phyloP scores from a whole-genome alignment of 2,113 vertebrate species.

The Sceloporus undulatus region DNA sequence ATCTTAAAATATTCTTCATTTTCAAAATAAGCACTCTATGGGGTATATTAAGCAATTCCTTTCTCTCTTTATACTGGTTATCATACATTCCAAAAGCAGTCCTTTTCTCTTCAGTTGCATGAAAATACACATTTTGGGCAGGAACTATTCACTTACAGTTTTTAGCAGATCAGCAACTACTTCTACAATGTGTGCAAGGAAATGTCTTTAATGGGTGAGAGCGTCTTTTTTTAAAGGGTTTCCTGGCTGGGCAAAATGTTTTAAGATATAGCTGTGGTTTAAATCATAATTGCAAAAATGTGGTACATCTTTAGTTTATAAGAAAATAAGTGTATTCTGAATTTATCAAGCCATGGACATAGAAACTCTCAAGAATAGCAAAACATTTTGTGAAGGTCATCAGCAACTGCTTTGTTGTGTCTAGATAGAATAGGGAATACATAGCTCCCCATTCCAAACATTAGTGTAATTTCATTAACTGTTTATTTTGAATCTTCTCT shows the following conservation, averaged over 20 bases:
- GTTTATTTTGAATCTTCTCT: not conserved
- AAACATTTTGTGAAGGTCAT: not conserved
- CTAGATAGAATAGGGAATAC: not conserved
- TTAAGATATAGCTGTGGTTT: not conserved
- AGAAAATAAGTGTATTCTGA: not conserved
- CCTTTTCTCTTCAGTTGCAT: not conserved
- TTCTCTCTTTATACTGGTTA: slow-evolving; percentile 25
- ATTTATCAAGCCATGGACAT: not conserved
- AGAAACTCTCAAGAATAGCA: not conserved
- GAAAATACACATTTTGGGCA: not conserved
- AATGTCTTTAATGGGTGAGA: not conserved
- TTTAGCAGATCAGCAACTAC: slow-evolving; percentile 5
- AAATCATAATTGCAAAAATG: not conserved
- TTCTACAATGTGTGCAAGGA: slow-evolving; percentile 9
- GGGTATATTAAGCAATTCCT: not conserved
- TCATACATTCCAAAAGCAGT: not conserved
- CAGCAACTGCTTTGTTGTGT: not conserved
- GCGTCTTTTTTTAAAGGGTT: not conserved
- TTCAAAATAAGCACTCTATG: slow-evolving; percentile 35
- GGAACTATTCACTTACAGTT: not conserved
- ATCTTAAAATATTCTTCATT: not conserved
- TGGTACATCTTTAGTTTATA: not conserved
- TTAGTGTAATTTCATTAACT: not conserved
- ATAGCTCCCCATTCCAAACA: not conserved
- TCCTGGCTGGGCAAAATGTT: not conserved